A percentile compares a stretch with the other conserved stretches of the same genome.
Conservation (phyloP, 2,888 invertebrate genomes). For the Brenthis hecate region DNA sequence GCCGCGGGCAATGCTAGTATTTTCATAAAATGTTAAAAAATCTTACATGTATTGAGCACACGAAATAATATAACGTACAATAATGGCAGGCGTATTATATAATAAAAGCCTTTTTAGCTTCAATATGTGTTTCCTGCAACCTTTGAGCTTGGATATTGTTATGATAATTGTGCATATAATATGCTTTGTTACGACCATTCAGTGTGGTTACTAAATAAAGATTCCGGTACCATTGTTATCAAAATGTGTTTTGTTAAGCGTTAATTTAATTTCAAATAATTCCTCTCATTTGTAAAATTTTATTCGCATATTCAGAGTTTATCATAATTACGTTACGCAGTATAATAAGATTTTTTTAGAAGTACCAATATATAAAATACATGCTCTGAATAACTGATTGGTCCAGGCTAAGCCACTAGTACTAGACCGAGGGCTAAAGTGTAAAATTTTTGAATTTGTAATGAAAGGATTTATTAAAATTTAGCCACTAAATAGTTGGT, state of each 20-base stretch:
- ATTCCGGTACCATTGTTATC: constrained; percentile 14
- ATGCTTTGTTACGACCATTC: constrained; percentile 32
- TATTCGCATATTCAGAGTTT: constrained; percentile 7
- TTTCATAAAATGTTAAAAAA: too few species aligned
- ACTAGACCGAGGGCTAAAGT: too few species aligned
- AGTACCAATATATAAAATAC: background rate
- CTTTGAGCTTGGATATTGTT: constrained; percentile 48
- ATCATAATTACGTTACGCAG: constrained; percentile 2
- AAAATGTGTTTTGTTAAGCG: constrained; percentile 16
- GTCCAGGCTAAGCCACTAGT: too few species aligned
- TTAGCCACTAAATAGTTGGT: too few species aligned
- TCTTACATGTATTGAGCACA: background rate
- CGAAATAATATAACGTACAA: background rate
- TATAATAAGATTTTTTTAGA: background rate
- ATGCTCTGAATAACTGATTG: too few species aligned
- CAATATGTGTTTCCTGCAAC: constrained; percentile 44
- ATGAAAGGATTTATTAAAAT: too few species aligned
- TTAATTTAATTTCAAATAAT: constrained; percentile 14
- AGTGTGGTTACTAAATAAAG: constrained; percentile 15
- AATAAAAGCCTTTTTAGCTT: constrained; percentile 14
- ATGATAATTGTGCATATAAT: constrained; percentile 47
- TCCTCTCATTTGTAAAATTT: constrained; percentile 3
- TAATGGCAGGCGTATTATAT: background rate
- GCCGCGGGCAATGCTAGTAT: too few species aligned
- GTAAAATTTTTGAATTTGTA: too few species aligned